Base-by-base conservation (phyloP, 1,140 invertebrate genomes). In the Pogonognathellus flavescens region DNA sequence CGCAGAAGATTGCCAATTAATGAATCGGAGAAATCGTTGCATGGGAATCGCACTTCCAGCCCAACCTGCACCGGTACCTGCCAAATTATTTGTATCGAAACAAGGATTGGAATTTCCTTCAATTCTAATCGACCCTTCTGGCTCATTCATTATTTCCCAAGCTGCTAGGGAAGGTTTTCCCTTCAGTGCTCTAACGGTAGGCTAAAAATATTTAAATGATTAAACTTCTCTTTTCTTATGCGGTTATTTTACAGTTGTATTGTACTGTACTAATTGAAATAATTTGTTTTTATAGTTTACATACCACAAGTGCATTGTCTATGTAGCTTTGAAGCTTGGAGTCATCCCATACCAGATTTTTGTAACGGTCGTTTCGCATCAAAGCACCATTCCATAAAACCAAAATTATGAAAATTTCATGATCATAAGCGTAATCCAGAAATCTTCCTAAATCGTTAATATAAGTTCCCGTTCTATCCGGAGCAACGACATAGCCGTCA, bases 61-160 rank as follows among this genome's bases (percentile, higher is more conserved):
- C 90, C 90, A 91, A 1, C 91, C 91, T 11, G 90, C 90, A 1
- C 91, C 91, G 25, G 86, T 87, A 50, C 88, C 86, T 0, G 83
- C 84, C 52, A 89, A 57, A 11, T 84, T 83, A 4, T 70, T 87
- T 0, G 91, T 91, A 86, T 91, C 90, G 76, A 89, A 91, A 84
- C 91, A 92, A 1, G 88, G 88, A 31, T 92, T 90, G 16, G 70
- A 59, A 83, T 89, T 89, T 13, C 80, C 60, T 59, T 87, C 85
- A 59, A 88, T 89, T 13, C 66, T 88, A 7, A 91, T 87, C 57
- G 90, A 89, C 22, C 91, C 91, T 87, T 91, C 91, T 2, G 90
- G 90, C 85, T 92, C 91, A 81, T 91, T 92, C 80, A 91, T 90
- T 11, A 91, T 90, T 76, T 92, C 91, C 90, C 90, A 91, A 50